Base-by-base conservation (phyloP, 1,140 invertebrate genomes). In the Dermatophagoides farinae region DNA sequence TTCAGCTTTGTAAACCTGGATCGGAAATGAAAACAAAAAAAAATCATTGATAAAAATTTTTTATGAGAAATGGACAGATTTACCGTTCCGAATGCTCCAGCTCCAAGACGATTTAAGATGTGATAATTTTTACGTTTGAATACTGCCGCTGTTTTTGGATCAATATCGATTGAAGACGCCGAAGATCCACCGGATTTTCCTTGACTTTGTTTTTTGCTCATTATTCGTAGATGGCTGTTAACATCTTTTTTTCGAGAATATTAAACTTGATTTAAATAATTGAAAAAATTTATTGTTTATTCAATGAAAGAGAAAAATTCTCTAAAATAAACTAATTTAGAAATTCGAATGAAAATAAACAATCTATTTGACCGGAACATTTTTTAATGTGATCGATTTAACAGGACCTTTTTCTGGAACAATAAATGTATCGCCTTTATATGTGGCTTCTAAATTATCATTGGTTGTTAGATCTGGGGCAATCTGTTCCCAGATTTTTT, bases 401-500 rank as follows among this genome's bases (percentile, higher is more conserved):
- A 62, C 55, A 39, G 44, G 12, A 49, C 61, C 61, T 43, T 62
- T 62, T 10, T 25, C 57, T 1, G 9, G 12, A 37, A 63, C 50
- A 10, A 25, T 53, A 20, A 63, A 60, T 12, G 49, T 16, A 18
- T 37, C 62, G 18, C 43, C 57, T 38, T 63, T 63, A 31, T 63
- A 63, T 23, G 18, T 54, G 11, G 62, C 62, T 10, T 53, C 40
- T 14, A 44, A 40, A 31, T 49, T 38, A 10, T 51, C 47, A 39
- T 63, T 49, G 6, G 57, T 60, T 22, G 64, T 58, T 12, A 63
- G 23, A 44, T 63, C 62, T 4, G 57, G 57, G 1, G 62, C 57
- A 18, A 63, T 38, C 37, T 51, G 51, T 58, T 63, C 62, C 62
- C 62, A 63, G 25, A 63, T 77, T 78, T 97, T 97, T 72, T 97